These are phyloP conservation scores for Lutraria lutraria DNA, from an alignment of 2,888 invertebrate species.

Conservation along the genomic window DNA sequence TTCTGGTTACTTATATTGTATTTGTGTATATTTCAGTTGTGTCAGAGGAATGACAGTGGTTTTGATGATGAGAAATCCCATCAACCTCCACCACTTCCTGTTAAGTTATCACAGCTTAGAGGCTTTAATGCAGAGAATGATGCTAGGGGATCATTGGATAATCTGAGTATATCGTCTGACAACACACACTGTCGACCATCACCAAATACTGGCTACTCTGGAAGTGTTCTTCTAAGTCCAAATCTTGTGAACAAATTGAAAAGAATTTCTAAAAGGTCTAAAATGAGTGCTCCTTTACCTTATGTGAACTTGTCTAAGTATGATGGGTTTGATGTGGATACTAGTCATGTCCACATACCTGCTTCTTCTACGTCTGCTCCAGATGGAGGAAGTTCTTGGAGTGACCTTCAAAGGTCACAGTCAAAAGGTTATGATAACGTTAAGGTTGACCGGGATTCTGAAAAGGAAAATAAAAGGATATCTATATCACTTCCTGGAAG, in stretches of 20 bases:
- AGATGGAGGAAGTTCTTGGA: constrained; percentile 53
- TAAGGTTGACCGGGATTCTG: constrained; percentile 37
- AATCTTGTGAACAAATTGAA: constrained; percentile 77
- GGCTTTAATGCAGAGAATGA: constrained; percentile 28
- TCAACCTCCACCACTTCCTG: constrained; percentile 71
- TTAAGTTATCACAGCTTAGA: constrained; percentile 58
- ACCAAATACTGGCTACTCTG: constrained; percentile 60
- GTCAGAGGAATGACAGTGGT: constrained; percentile 58
- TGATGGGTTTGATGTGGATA: constrained; percentile 75
- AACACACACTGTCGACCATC: constrained; percentile 60
- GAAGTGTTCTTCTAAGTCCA: constrained; percentile 75
- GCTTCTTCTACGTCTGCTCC: constrained; percentile 66
- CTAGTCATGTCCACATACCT: constrained; percentile 76
- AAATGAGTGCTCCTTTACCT: constrained; percentile 79
- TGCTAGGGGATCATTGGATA: constrained; percentile 63
- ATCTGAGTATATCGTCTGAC: constrained; percentile 67
- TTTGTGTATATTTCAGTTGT: constrained; percentile 55
- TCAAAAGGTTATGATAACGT: constrained; percentile 71
- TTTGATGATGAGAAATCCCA: constrained; percentile 65
- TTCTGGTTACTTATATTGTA: neutral
- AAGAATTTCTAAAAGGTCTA: constrained; percentile 76
- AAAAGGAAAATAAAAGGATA: constrained; percentile 64
- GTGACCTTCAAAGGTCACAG: constrained; percentile 44
- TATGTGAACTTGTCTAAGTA: constrained; percentile 82
- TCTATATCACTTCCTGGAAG: constrained; percentile 65